phyloP scores from a whole-genome alignment of 2,797 vertebrate genomes.

The Urocyon cinereoargenteus region DNA sequence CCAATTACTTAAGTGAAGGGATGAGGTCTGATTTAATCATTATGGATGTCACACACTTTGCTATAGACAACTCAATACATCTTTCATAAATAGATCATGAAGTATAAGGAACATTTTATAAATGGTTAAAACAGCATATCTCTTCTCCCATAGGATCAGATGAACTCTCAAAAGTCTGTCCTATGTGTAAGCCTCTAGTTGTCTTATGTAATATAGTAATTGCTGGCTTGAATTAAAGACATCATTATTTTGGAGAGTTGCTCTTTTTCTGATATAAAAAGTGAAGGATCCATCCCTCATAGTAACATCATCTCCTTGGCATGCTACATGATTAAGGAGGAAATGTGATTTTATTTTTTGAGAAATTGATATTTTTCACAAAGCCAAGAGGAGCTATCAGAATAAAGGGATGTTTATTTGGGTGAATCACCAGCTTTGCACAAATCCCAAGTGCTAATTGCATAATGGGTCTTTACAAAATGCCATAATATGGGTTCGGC shows the following conservation, averaged over 20 bases:
- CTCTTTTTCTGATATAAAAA: slow-evolving; percentile 54
- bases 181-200: background rate
- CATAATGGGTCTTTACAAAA: slow-evolving; percentile 88
- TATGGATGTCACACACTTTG: background rate
- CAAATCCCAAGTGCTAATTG: slow-evolving; percentile 86
- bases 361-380: slow-evolving; percentile 71
- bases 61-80: background rate
- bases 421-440: slow-evolving; percentile 81
- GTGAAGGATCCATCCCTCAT: slow-evolving; percentile 33
- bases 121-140: slow-evolving; percentile 9
- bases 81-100: background rate
- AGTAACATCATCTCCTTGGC: slow-evolving; percentile 60
- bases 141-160: background rate
- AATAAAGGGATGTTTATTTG: slow-evolving; percentile 81
- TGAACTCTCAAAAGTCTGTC: background rate
- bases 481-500: slow-evolving; percentile 85
- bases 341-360: slow-evolving; percentile 62
- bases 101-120: background rate
- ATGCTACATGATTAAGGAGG: background rate
- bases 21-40: background rate
- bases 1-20: background rate
- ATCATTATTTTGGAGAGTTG: slow-evolving; percentile 65
- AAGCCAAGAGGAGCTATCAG: slow-evolving; percentile 56
- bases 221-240: slow-evolving; percentile 56
- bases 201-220: slow-evolving; percentile 55